Evolutionary conservation across 2,888 invertebrate genomes (phyloP), one percentile per base, ranked within the genome.

Genomic region (Microdon myrmicae): DNA sequence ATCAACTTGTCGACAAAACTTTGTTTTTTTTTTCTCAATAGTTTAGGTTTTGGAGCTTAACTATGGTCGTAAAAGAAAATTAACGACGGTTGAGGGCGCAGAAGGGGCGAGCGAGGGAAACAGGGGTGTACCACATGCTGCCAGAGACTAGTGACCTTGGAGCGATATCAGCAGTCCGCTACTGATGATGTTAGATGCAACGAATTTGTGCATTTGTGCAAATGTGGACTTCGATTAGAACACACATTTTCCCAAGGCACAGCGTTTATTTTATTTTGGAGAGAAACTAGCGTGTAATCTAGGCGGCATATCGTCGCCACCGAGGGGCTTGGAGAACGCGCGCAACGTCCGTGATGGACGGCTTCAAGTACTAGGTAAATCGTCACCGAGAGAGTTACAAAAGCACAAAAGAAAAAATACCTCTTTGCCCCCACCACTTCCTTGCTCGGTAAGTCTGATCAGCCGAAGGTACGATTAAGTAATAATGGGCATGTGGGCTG

Each of bases 151-250:
- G 41, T 64, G 54, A 64, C 64, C 64, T 64, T 64, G 64, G 48
- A 34, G 47, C 43, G 45, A 53, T 64, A 64, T 64, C 64, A 64
- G 64, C 61, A 10, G 29, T 41, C 14, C 28, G 41, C 32, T 45
- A 19, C 38, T 44, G 64, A 58, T 56, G 61, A 64, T 56, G 64
- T 64, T 58, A 64, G 64, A 53, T 58, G 64, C 37, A 54, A 45
- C 44, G 44, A 39, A 55, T 29, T 39, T 34, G 44, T 64, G 61
- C 61, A 64, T 56, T 64, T 35, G 54, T 54, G 34, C 31, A 43
- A n/a, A 34, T 47, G 51, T 34, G 28, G 44, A 29, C 48, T 20
- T 41, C 39, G 16, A 45, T 45, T 49, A 39, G 49, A 16, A 39
- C 60, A 54, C 54, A 54, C 45, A 53, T 29, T 48, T 39, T 47